These are phyloP conservation scores for Acipenser transmontanus DNA, from an alignment of 2,797 vertebrate genomes.

Conservation along the genomic window DNA sequence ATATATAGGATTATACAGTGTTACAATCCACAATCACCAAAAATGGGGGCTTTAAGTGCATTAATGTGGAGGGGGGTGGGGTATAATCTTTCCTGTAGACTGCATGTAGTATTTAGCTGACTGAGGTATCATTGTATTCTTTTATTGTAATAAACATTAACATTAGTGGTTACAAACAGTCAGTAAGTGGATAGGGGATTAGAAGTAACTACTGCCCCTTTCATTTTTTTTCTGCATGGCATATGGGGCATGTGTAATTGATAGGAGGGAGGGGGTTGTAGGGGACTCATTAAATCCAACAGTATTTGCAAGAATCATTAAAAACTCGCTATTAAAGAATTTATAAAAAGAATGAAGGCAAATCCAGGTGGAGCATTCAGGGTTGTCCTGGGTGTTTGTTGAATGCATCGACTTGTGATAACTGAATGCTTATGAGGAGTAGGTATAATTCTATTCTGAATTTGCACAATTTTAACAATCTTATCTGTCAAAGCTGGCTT, in stretches of 20 bases:
- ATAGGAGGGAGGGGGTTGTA: background rate
- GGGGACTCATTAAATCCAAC: constrained; percentile 15
- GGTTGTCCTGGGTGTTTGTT: constrained; percentile 9
- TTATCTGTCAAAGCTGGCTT: too few relatives aligned
- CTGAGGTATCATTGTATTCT: too few relatives aligned
- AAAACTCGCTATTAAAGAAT: constrained; percentile 12
- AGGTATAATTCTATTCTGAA: background rate
- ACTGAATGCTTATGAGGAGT: background rate
- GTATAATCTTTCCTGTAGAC: too few relatives aligned
- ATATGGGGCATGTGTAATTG: background rate
- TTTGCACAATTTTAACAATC: background rate
- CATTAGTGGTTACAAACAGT: too few relatives aligned
- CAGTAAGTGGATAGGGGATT: background rate
- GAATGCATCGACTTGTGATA: constrained; percentile 10
- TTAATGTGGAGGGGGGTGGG: too few relatives aligned
- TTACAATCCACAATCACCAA: too few relatives aligned
- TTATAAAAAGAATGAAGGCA: constrained; percentile 13
- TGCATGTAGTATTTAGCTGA: too few relatives aligned
- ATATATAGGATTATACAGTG: too few relatives aligned
- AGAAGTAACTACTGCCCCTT: too few relatives aligned
- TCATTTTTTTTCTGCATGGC: too few relatives aligned
- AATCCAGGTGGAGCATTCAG: constrained; percentile 4
- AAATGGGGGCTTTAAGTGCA: too few relatives aligned
- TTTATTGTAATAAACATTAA: too few relatives aligned
- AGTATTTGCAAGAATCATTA: constrained; percentile 10